These are phyloP conservation scores for Cantharis rufa DNA, from an alignment of 2,888 invertebrate genomes.

Conservation along the genomic window DNA sequence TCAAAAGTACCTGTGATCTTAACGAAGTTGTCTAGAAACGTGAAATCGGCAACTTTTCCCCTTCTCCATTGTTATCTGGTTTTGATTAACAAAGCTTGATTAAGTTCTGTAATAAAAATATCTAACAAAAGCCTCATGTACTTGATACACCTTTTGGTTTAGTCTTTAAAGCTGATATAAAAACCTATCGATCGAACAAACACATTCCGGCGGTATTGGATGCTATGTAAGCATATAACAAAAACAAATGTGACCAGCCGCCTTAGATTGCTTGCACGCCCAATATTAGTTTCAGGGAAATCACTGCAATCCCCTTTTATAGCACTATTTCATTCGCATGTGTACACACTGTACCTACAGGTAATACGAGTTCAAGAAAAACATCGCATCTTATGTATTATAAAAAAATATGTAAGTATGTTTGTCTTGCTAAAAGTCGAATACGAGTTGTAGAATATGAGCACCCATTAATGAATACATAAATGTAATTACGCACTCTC, in stretches of 20 bases:
- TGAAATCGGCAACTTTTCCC: neutral
- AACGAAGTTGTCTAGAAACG: neutral
- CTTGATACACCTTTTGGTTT: constrained; percentile 20
- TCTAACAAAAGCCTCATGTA: neutral
- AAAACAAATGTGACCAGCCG: constrained; percentile 51
- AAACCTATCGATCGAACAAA: constrained; percentile 47
- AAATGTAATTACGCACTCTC: neutral
- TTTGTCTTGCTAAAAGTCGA: neutral
- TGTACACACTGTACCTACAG: constrained; percentile 23
- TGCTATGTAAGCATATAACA: constrained; percentile 51
- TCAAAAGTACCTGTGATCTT: neutral
- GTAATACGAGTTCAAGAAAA: constrained; percentile 21
- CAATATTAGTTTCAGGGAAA: constrained; percentile 46
- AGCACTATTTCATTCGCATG: constrained; percentile 30
- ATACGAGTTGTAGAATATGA: neutral
- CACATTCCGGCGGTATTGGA: constrained; percentile 49
- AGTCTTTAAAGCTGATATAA: constrained; percentile 26
- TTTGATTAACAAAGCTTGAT: neutral
- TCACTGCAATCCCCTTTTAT: constrained; percentile 35
- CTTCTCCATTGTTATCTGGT: neutral
- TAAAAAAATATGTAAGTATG: neutral
- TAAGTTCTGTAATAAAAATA: neutral
- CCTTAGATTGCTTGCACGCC: constrained; percentile 49
- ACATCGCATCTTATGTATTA: constrained; percentile 5
- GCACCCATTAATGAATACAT: neutral